A percentile compares a stretch with the other conserved stretches of the same genome.
Conservation (phyloP, 2,113 vertebrate species). For the Chaenocephalus aceratus region DNA sequence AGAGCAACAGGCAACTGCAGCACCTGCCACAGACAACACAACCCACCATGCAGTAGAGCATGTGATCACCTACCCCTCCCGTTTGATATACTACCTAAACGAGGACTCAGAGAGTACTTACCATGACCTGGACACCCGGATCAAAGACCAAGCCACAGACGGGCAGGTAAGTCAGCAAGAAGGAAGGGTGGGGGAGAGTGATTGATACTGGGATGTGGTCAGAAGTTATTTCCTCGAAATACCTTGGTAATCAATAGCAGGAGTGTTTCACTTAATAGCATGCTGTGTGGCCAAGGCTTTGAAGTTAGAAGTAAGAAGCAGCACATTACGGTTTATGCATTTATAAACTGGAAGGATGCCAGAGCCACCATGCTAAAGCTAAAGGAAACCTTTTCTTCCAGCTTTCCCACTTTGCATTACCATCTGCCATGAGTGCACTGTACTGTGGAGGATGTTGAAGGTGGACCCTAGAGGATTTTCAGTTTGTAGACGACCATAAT, state of each 20-base stretch:
- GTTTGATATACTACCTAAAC: slow-evolving; percentile 96
- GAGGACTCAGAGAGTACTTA: slow-evolving; percentile 95
- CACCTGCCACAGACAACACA: slow-evolving; percentile 83
- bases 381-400: slow-evolving; percentile 35
- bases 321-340: slow-evolving; percentile 7
- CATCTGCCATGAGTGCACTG: slow-evolving; percentile 46
- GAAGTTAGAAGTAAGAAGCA: not conserved
- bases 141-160: slow-evolving; percentile 89
- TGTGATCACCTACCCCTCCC: slow-evolving; percentile 93
- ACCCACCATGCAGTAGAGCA: slow-evolving; percentile 85
- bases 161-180: slow-evolving; percentile 85
- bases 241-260: not conserved
- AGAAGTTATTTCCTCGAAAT: not conserved
- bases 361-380: slow-evolving; percentile 26
- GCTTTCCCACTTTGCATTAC: slow-evolving; percentile 27
- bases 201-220: not conserved
- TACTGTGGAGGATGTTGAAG: slow-evolving; percentile 13
- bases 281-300: slow-evolving; percentile 4
- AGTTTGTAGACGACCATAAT: not conserved
- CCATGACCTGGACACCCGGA: slow-evolving; percentile 93
- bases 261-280: not conserved
- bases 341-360: slow-evolving; percentile 23
- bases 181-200: not conserved
- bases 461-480: slow-evolving; percentile 13
- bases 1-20: slow-evolving; percentile 86